Conservation (phyloP, 2,888 invertebrate genomes). For the Orthonychiurus folsomi region DNA sequence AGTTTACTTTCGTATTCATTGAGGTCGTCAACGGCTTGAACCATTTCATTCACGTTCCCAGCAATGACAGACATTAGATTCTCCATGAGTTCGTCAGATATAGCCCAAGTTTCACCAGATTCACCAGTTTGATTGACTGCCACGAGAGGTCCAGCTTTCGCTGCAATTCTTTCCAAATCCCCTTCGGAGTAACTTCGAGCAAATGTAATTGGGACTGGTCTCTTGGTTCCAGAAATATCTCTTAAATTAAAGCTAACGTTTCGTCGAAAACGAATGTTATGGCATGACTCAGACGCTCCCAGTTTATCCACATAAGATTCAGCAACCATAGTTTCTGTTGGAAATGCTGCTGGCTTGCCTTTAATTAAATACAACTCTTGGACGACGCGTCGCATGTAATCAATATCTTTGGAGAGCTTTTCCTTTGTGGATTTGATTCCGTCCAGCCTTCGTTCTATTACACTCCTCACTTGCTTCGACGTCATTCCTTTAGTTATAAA, state of each 20-base stretch:
- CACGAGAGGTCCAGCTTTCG: too few relatives aligned
- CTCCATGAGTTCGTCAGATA: slow-evolving; percentile 65
- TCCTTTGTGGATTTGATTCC: slow-evolving; percentile 32
- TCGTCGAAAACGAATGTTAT: background rate
- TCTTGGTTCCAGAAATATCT: background rate
- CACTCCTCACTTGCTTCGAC: slow-evolving; percentile 35
- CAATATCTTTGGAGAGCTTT: slow-evolving; percentile 62
- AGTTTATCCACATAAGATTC: background rate
- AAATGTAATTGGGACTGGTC: background rate
- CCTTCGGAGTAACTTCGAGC: slow-evolving; percentile 54
- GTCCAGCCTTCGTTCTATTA: slow-evolving; percentile 34
- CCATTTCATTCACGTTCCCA: background rate
- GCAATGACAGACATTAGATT: background rate
- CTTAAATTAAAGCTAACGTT: background rate
- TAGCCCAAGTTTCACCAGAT: slow-evolving; percentile 45
- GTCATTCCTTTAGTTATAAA: slow-evolving; percentile 68
- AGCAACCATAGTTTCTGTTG: slow-evolving; percentile 10
- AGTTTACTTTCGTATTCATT: slow-evolving; percentile 56
- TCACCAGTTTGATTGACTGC: slow-evolving; percentile 64
- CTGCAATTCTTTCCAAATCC: slow-evolving; percentile 67
- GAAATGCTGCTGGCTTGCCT: slow-evolving; percentile 51
- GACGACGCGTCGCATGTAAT: slow-evolving; percentile 61
- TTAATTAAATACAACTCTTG: slow-evolving; percentile 74
- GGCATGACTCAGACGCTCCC: too few relatives aligned
- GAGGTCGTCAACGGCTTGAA: background rate